Percentiles rank a stretch among this genome's conserved stretches.
These are phyloP conservation scores for Sternotherus odoratus DNA, from an alignment of 2,797 vertebrate species.

Conservation along the genomic window DNA sequence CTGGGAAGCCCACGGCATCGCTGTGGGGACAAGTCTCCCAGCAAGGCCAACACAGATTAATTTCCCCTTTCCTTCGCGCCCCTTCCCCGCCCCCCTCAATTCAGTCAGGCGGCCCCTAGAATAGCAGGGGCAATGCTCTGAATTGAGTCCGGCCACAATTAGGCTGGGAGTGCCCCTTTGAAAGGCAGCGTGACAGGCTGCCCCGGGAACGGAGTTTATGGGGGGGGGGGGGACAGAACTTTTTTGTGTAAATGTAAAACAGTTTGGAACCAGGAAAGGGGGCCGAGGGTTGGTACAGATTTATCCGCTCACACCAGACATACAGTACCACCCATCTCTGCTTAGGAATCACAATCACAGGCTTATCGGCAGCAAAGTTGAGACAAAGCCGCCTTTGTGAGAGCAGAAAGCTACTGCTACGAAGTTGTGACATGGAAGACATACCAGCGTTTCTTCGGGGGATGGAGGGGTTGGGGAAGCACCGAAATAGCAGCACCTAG, in stretches of 20 bases:
- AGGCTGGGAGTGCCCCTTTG: neutral
- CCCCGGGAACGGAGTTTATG: neutral
- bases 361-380: neutral
- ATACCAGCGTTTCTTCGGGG: neutral
- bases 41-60: neutral
- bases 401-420: neutral
- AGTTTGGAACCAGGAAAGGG: conserved; percentile 39
- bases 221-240: conserved; percentile 8
- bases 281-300: conserved; percentile 15
- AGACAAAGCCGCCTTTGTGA: conserved; percentile 68
- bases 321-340: conserved; percentile 54
- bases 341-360: conserved; percentile 57
- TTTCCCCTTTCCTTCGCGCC: neutral
- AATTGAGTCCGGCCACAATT: neutral
- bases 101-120: neutral
- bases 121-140: neutral
- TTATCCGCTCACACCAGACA: conserved; percentile 50
- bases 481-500: neutral
- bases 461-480: neutral
- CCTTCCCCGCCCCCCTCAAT: neutral
- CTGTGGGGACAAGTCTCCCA: neutral
- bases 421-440: neutral
- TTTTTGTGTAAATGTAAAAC: conserved; percentile 68
- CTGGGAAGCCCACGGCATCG: neutral
- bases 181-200: conserved; percentile 30